Conservation (phyloP, 2,888 invertebrate species). For the Cyaniris semiargus region DNA sequence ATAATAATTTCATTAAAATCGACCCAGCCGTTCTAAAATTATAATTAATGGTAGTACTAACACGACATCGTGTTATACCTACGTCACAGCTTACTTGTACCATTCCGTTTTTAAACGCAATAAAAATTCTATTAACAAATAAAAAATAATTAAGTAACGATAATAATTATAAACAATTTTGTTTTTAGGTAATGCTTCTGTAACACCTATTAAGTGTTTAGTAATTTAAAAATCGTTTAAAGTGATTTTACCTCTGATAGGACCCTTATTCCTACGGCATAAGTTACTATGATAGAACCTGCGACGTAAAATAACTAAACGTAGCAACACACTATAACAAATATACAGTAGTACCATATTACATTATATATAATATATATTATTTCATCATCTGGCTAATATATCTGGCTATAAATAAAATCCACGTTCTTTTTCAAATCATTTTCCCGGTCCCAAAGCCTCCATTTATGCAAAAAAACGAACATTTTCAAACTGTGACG, state of each 20-base stretch:
- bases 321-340: background rate
- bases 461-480: too few relatives aligned
- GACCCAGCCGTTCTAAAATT: background rate
- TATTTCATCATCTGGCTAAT: too few relatives aligned
- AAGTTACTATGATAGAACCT: background rate
- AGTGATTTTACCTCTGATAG: background rate
- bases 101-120: background rate
- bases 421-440: too few relatives aligned
- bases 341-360: background rate
- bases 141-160: background rate
- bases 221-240: conserved; percentile 11
- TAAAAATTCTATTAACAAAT: conserved; percentile 14
- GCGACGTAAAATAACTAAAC: background rate
- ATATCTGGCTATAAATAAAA: too few relatives aligned
- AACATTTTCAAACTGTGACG: too few relatives aligned
- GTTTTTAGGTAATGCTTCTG: background rate
- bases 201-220: conserved; percentile 6
- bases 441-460: too few relatives aligned
- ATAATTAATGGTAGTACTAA: background rate
- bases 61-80: background rate
- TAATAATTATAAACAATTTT: conserved; percentile 12
- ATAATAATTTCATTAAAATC: background rate
- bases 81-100: background rate
- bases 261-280: background rate
- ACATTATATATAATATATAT: too few relatives aligned